Evolutionary conservation across 2,113 vertebrate species (phyloP), one percentile per base, ranked within the genome.

Genomic region (Callionymus lyra): DNA sequence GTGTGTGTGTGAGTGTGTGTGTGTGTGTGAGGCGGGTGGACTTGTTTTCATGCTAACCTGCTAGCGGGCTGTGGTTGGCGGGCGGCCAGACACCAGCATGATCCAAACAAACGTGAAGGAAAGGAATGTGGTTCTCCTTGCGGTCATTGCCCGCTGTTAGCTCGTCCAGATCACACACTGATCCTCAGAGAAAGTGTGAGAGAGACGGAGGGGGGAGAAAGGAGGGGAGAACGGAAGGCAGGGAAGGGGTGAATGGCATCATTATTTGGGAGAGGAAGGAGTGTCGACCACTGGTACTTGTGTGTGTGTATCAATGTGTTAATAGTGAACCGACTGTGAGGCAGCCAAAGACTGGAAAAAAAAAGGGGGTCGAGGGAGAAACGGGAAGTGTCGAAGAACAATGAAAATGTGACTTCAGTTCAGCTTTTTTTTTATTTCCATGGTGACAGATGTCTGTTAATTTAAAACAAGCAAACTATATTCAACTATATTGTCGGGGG

Each of bases 341-440:
- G 84, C 84, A 79, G 80, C 81, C 81, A 82, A 84, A 80, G 81
- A 80, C 77, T 75, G 60, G 39, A 53, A 50, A 59, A 41, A 60
- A 50, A 67, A 74, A n/a, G n/a, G 57, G 59, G 44, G 50, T 52
- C 12, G 34, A 55, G 53, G 47, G 34, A 40, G 50, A 41, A 52
- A 60, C 12, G 34, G 50, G 59, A 65, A 49, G 51, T 63, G 53
- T 44, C 53, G 59, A 60, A 67, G 59, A 77, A 59, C 59, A 76
- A 56, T 72, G 70, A 73, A 79, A 84, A 83, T 83, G 85, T 89
- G 85, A 88, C 81, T 65, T 81, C 84, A 81, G 81, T 85, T 81
- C 73, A 74, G 67, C 78, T 50, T 47, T 34, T 56, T 48, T 42
- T 51, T 62, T 47, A 49, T 77, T 74, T 79, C 72, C 67, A 77